A percentile compares a stretch with the other conserved stretches of the same genome.
Conservation (phyloP, 2,113 vertebrate genomes). For the Paratilapia polleni region DNA sequence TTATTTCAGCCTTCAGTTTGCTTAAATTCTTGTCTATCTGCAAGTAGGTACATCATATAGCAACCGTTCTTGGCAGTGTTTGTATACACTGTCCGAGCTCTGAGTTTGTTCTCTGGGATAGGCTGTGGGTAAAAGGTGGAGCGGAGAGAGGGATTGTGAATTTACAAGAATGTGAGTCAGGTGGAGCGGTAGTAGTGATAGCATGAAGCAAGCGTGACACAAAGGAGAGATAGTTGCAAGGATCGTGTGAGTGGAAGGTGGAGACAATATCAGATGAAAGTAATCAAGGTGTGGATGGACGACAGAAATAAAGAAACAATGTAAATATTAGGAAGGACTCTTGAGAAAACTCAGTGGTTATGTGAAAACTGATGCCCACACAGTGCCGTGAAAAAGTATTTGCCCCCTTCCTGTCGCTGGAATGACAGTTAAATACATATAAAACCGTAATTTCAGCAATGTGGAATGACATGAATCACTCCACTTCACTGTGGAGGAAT, state of each 20-base stretch:
- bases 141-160: conserved; percentile 19
- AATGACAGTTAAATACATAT: too few relatives aligned
- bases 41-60: neutral
- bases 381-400: too few relatives aligned
- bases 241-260: neutral
- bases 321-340: neutral
- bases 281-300: neutral
- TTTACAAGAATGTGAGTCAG: conserved; percentile 26
- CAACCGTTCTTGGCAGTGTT: conserved; percentile 31
- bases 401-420: too few relatives aligned
- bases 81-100: conserved; percentile 19
- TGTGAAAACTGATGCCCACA: too few relatives aligned
- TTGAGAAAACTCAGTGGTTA: neutral
- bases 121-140: conserved; percentile 62
- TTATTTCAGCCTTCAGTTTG: neutral
- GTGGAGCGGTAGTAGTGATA: neutral
- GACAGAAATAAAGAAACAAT: neutral
- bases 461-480: too few relatives aligned
- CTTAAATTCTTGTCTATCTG: neutral
- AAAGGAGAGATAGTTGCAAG: fast-evolving
- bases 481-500: too few relatives aligned
- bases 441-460: too few relatives aligned
- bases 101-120: conserved; percentile 73
- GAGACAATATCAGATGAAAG: neutral
- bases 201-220: neutral